phyloP scores from a whole-genome alignment of 1,140 invertebrate genomes.

The Neotoxoptera formosana region DNA sequence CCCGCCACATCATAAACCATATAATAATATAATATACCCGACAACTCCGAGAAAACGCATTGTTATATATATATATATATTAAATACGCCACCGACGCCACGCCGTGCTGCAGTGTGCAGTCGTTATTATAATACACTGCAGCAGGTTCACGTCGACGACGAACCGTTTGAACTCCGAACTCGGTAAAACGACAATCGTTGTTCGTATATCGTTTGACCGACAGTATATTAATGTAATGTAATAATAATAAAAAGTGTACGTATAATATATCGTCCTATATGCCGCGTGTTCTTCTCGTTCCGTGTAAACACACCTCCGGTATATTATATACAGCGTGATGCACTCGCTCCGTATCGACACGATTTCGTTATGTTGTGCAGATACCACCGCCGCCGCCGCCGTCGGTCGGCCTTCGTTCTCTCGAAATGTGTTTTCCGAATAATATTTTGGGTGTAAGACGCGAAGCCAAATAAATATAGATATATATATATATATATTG shows the following conservation, averaged over 20 bases:
- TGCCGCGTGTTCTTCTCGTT: not conserved
- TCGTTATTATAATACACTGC: no score
- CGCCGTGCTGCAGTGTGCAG: no score
- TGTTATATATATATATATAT: no score
- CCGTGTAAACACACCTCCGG: not conserved
- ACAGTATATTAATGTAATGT: no score
- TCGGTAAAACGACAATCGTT: not conserved
- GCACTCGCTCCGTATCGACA: not conserved
- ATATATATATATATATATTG: not conserved
- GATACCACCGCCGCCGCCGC: not conserved
- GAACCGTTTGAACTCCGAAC: slow-evolving; percentile 17
- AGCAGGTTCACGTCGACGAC: not conserved
- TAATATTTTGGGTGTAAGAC: not conserved
- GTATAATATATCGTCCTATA: not conserved
- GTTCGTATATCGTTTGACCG: not conserved
- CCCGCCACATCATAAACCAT: not conserved
- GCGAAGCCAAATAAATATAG: not conserved
- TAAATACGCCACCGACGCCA: not conserved
- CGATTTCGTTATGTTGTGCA: not conserved
- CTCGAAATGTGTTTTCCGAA: not conserved
- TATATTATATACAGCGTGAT: no score
- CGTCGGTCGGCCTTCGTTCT: slow-evolving; percentile 10
- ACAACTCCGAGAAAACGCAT: not conserved
- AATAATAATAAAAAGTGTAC: not conserved
- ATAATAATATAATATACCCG: not conserved